Conservation (phyloP, 2,113 vertebrate species). For the Speoplatyrhinus poulsoni region DNA sequence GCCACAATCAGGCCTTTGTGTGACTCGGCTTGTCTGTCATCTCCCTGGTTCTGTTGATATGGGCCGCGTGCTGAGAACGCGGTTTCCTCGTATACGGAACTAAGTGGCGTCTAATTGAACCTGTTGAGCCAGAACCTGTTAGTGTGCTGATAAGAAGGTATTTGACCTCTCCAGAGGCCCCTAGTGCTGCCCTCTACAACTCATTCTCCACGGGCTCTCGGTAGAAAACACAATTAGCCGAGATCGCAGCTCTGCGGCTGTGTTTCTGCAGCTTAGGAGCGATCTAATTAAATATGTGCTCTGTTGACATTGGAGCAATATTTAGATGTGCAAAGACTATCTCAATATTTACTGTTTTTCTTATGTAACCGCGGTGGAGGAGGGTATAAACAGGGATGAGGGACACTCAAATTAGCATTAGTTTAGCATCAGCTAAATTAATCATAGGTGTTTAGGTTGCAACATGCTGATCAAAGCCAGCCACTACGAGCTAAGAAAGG, state of each 20-base stretch:
- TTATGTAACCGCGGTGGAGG: neutral
- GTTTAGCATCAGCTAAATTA: conserved; percentile 18
- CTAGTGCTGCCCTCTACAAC: conserved; percentile 15
- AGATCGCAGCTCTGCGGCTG: neutral
- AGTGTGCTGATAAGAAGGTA: conserved; percentile 75
- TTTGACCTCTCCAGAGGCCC: conserved; percentile 59
- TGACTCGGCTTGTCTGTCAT: conserved; percentile 65
- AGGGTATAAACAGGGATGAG: neutral
- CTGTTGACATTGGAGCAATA: neutral
- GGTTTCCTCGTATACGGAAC: conserved; percentile 54
- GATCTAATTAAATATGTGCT: neutral
- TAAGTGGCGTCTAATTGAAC: conserved; percentile 78
- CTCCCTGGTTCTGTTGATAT: conserved; percentile 72
- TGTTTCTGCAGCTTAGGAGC: neutral
- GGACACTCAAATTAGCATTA: conserved; percentile 24
- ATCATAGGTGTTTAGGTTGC: conserved; percentile 25
- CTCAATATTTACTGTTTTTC: conserved; percentile 6
- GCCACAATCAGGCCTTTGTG: conserved; percentile 72
- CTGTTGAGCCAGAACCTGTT: conserved; percentile 71
- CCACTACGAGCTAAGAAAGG: conserved; percentile 45
- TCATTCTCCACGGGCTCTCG: conserved; percentile 18
- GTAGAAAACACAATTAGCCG: neutral
- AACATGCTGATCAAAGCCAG: conserved; percentile 34
- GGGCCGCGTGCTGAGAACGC: conserved; percentile 64
- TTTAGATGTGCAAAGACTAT: neutral